Evolutionary conservation across 2,888 invertebrate species (phyloP).

Genomic region (Lasioglossum calceatum): DNA sequence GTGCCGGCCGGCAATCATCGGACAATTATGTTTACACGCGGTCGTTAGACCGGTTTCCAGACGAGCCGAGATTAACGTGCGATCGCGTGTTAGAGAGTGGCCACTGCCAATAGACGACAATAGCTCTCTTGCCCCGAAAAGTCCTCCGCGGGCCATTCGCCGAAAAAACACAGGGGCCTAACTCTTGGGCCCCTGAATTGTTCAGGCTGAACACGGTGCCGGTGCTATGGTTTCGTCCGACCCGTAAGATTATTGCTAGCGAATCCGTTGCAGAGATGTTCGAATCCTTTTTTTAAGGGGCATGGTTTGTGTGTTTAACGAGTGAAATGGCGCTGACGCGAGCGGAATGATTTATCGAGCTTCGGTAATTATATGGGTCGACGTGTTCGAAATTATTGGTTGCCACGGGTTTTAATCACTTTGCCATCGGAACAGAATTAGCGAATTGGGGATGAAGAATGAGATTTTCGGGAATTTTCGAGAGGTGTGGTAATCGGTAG

Average conservation of each 20-base stretch:
- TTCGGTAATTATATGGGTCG: slow-evolving; percentile 44
- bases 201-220: background rate
- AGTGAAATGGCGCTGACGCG: slow-evolving; percentile 48
- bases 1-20: slow-evolving; percentile 49
- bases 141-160: slow-evolving; percentile 19
- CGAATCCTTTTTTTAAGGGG: background rate
- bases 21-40: slow-evolving; percentile 62
- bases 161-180: background rate
- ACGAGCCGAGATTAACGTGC: slow-evolving; percentile 9
- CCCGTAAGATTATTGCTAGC: slow-evolving; percentile 36
- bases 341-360: slow-evolving; percentile 44
- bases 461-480: background rate
- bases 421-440: slow-evolving; percentile 38
- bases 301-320: slow-evolving; percentile 55
- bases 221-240: background rate
- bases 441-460: slow-evolving; percentile 23
- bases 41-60: slow-evolving; percentile 51
- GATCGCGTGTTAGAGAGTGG: slow-evolving; percentile 39
- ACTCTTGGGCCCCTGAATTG: background rate
- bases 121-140: slow-evolving; percentile 11
- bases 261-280: background rate
- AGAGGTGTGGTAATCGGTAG: background rate
- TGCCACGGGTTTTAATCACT: slow-evolving; percentile 45
- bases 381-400: slow-evolving; percentile 49
- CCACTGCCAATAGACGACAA: slow-evolving; percentile 7